These are phyloP conservation scores for Brachycybe producta DNA, from an alignment of 2,888 invertebrate genomes.

Conservation along the genomic window DNA sequence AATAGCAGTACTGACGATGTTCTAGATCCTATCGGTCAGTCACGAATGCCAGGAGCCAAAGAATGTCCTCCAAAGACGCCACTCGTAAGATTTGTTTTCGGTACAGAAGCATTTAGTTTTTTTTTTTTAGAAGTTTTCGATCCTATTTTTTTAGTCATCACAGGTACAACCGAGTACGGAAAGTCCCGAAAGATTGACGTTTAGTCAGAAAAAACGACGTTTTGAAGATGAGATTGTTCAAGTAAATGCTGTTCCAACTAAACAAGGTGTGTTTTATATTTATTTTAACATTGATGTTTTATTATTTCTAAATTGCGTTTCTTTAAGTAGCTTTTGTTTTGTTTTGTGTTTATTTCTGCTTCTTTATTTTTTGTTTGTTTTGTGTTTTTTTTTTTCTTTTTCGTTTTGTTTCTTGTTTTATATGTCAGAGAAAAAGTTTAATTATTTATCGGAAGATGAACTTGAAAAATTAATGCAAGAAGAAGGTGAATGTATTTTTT, in stretches of 20 bases:
- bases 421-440: slow-evolving; percentile 70
- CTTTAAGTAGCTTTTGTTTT: neutral
- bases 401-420: slow-evolving; percentile 15
- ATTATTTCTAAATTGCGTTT: too few species aligned
- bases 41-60: slow-evolving; percentile 17
- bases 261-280: slow-evolving; percentile 51
- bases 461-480: slow-evolving; percentile 86
- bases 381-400: slow-evolving; percentile 14
- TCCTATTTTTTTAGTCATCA: neutral
- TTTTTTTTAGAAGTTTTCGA: neutral
- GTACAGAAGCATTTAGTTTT: too few species aligned
- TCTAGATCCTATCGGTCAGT: slow-evolving; percentile 15
- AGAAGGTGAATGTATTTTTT: slow-evolving; percentile 44
- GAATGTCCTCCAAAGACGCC: neutral
- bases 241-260: slow-evolving; percentile 66
- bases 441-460: slow-evolving; percentile 85
- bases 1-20: slow-evolving; percentile 17
- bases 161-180: slow-evolving; percentile 32
- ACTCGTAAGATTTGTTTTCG: too few species aligned
- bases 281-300: neutral
- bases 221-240: slow-evolving; percentile 94
- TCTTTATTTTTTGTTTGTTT: slow-evolving; percentile 8
- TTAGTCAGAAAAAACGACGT: slow-evolving; percentile 85
- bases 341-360: neutral
- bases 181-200: slow-evolving; percentile 63